Evolutionary conservation across 2,113 vertebrate genomes (phyloP), one percentile per base, ranked within the genome.

Genomic region (Elachura formosa): DNA sequence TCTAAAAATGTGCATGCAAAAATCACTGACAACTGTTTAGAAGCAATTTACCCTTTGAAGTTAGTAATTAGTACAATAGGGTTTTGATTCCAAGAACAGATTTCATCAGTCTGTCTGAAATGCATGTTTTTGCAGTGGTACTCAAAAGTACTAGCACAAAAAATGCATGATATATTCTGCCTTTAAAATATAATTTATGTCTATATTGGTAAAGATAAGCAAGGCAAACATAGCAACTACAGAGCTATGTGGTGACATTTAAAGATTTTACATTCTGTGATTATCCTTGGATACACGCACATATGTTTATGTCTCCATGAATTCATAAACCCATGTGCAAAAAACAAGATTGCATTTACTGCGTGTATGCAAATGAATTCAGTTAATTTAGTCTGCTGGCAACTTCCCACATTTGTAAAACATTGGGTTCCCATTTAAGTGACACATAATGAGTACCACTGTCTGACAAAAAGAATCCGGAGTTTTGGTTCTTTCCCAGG

Each of bases 401-500:
- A 73, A 34, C 76, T 79, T 64, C 64, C 73, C 76, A 74, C 56
- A 33, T n/a, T 40, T 49, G 33, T 45, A 41, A 55, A 62, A 71
- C 61, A 34, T 0, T 12, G 38, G 21, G 64, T 18, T 74, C 34
- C 67, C 54, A 28, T 38, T 78, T 58, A 78, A 80, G 59, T 46
- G 79, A 90, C 68, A 54, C 38, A 20, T 83, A 45, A 86, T n/a
- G 89, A 96, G 84, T 80, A 96, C 84, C 95, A 90, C 84, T 67
- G 91, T 90, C 67, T 55, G 75, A 93, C 84, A 85, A 61, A 38
- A 69, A 69, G 55, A 77, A 90, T 17, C 22, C 28, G 14, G 48
- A 88, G 36, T 28, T 91, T n/a, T 67, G 38, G 22, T 38, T 95
- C 55, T 67, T 59, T 41, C 2, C 58, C 45, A 38, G 76, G 55